These are phyloP conservation scores for Onychomys leucogaster DNA, from an alignment of 2,797 vertebrate species.

Conservation along the genomic window DNA sequence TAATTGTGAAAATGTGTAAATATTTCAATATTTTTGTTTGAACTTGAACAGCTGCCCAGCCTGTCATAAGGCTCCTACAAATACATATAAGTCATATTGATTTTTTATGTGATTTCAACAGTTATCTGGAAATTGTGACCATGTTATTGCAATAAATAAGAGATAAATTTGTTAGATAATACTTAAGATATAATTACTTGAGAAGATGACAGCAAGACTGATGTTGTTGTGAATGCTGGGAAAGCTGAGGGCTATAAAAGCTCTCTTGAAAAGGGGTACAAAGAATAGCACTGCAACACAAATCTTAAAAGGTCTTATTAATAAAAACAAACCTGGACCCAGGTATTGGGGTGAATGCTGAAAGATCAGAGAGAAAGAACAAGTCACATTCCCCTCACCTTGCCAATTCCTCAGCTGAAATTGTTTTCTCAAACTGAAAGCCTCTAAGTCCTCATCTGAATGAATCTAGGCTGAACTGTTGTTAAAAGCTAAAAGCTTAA, in stretches of 20 bases:
- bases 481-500: too few species aligned
- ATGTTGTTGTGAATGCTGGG: fast-evolving
- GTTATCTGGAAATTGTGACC: background rate
- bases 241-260: background rate
- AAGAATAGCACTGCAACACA: background rate
- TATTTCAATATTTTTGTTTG: slow-evolving; percentile 31
- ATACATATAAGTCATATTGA: background rate
- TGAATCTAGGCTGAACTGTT: too few species aligned
- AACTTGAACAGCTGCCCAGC: background rate
- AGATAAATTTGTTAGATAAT: background rate
- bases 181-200: background rate
- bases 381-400: too few species aligned
- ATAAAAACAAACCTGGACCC: too few species aligned
- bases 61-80: background rate
- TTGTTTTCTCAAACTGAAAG: too few species aligned
- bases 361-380: too few species aligned
- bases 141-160: background rate
- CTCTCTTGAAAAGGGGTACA: background rate
- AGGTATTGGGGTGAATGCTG: too few species aligned
- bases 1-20: background rate
- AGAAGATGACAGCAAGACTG: background rate
- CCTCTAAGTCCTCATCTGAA: too few species aligned
- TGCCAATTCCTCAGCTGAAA: too few species aligned
- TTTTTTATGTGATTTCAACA: background rate
- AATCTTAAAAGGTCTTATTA: too few species aligned